Conservation (phyloP, 2,113 vertebrate species). For the Forbesichthys agassizii region DNA sequence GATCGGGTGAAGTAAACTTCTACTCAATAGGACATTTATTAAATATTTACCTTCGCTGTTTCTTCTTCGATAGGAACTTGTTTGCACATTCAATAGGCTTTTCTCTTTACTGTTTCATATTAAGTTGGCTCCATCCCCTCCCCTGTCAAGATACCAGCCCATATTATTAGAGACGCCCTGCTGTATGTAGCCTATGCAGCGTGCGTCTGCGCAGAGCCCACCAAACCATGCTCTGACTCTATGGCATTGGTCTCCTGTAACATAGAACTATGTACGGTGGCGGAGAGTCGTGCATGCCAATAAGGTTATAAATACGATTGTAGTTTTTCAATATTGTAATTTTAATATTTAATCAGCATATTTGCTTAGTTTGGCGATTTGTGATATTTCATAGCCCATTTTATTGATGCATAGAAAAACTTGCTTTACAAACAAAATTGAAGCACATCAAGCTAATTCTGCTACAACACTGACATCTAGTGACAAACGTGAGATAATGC, state of each 20-base stretch:
- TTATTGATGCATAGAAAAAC: too few relatives aligned
- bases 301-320: too few relatives aligned
- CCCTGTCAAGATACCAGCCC: not conserved
- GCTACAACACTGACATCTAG: conserved; percentile 37
- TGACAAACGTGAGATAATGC: not conserved
- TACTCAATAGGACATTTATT: too few relatives aligned
- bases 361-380: too few relatives aligned
- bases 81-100: conserved; percentile 17
- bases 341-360: too few relatives aligned
- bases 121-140: conserved; percentile 5
- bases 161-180: conserved; percentile 46
- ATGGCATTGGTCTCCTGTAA: not conserved
- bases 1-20: too few relatives aligned
- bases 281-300: too few relatives aligned
- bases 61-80: conserved; percentile 17
- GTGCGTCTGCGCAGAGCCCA: conserved; percentile 42
- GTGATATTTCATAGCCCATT: too few relatives aligned
- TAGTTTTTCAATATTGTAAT: too few relatives aligned
- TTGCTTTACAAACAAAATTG: too few relatives aligned
- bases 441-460: not conserved
- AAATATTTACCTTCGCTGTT: conserved; percentile 28
- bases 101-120: conserved; percentile 38
- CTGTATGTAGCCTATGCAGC: not conserved
- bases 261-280: too few relatives aligned
- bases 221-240: not conserved